Evolutionary conservation across 2,113 vertebrate species (phyloP).

Genomic region (Pygoscelis antarcticus): DNA sequence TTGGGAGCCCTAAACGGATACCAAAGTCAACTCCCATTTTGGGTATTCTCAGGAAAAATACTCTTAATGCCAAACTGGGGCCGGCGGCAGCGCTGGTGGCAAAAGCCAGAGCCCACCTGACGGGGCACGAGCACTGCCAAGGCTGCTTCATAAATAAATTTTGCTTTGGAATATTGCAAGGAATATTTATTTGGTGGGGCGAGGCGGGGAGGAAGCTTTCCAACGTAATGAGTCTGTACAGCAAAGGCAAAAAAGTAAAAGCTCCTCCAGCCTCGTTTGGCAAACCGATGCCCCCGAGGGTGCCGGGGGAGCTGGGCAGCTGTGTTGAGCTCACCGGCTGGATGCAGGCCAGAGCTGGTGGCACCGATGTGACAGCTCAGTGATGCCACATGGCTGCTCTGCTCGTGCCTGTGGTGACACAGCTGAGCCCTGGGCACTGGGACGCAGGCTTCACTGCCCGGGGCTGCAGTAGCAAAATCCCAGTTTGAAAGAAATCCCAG

Average conservation of each 20-base stretch:
- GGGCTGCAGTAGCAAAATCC: background rate
- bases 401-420: background rate
- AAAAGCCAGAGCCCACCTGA: background rate
- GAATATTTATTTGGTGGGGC: background rate
- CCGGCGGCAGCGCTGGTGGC: accelerated
- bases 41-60: background rate
- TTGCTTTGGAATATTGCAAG: background rate
- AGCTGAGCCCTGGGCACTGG: background rate
- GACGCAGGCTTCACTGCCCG: background rate
- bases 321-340: accelerated
- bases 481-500: background rate
- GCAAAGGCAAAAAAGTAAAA: background rate
- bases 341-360: background rate
- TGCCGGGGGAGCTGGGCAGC: background rate
- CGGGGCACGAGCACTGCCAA: background rate
- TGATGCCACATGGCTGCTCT: background rate
- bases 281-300: accelerated
- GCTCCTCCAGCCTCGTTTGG: background rate
- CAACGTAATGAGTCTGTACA: background rate
- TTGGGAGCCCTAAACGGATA: background rate
- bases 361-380: background rate
- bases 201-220: background rate
- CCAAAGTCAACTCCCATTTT: background rate
- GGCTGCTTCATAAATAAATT: background rate
- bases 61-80: background rate